Base-by-base conservation (phyloP, 2,113 vertebrate species). In the Typhlomys cinereus region DNA sequence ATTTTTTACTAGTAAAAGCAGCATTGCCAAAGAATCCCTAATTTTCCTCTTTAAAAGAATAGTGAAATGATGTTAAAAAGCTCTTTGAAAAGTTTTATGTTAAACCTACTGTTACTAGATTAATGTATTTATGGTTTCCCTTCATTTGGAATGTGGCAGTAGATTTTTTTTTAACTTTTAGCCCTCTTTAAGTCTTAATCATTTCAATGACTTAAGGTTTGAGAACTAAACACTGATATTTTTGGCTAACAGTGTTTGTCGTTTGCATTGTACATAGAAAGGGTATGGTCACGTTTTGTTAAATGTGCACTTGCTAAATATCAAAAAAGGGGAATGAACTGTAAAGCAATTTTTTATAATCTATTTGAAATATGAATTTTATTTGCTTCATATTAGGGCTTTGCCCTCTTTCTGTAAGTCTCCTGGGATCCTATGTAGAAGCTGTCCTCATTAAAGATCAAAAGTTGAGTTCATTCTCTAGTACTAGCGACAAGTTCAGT, bases 251-350 rank as follows among this genome's bases (percentile, higher is more conserved):
- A 52, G 39, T 95, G n/a, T 91, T 73, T 83, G 44, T 92, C 94
- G 66, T 95, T 95, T 80, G 96, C 92, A 13, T 85, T 97, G 95
- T 95, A 96, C 89, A 92, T 97, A 94, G 95, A 95, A 92, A 96
- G 92, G 87, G 84, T 80, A 70, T 89, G 62, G 96, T 97, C 95
- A 0, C 96, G 95, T 96, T 96, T 52, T 97, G 96, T 94, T 95
- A 92, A 97, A 97, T 82, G 97, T 98, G 98, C 98, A 98, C 98
- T 98, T 98, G 98, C 94, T 97, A 84, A 97, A 95, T 95, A 93
- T 96, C 96, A 96, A 97, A 97, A 97, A 96, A 98, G 98, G 97
- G 97, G 98, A 97, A 97, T 18, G 95, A 97, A 97, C 74, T 96
- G 93, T 71, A 92, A 97, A 96, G 94, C 97, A 57, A 85, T 93